Conservation (phyloP, 2,113 vertebrate species). For the Agapornis roseicollis region DNA sequence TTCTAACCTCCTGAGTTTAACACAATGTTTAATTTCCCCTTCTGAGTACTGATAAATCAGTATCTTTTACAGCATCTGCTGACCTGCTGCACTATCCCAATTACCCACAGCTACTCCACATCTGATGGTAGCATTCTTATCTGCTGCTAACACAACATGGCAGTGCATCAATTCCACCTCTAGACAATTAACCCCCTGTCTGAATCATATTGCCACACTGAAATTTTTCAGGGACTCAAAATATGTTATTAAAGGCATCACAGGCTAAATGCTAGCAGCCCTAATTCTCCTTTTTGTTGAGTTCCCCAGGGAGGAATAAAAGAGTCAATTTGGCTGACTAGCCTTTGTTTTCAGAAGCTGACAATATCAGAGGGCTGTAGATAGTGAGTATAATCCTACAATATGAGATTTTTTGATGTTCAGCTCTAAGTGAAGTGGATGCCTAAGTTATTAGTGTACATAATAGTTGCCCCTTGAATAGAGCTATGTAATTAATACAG, state of each 20-base stretch:
- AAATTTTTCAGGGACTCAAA: constrained; percentile 25
- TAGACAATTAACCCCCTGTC: constrained; percentile 18
- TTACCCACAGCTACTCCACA: background rate
- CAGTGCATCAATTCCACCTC: background rate
- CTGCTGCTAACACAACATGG: background rate
- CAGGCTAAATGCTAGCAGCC: background rate
- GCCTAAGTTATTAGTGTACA: background rate
- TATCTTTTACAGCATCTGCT: constrained; percentile 18
- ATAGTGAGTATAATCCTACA: constrained; percentile 41
- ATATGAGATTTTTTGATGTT: constrained; percentile 38
- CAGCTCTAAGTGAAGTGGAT: constrained; percentile 16
- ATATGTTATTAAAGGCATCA: constrained; percentile 17
- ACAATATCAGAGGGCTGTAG: background rate
- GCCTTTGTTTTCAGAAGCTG: constrained; percentile 53
- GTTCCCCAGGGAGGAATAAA: background rate
- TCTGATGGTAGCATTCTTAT: background rate
- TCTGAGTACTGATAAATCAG: background rate
- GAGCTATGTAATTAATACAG: constrained; percentile 13
- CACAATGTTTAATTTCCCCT: background rate
- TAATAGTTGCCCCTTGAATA: constrained; percentile 1
- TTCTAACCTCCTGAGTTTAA: background rate
- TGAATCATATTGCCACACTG: background rate
- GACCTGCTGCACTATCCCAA: background rate
- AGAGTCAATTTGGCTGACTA: constrained; percentile 35
- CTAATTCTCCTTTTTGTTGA: background rate